Conservation (phyloP, 2,888 invertebrate species). For the Drosophila emarginata region DNA sequence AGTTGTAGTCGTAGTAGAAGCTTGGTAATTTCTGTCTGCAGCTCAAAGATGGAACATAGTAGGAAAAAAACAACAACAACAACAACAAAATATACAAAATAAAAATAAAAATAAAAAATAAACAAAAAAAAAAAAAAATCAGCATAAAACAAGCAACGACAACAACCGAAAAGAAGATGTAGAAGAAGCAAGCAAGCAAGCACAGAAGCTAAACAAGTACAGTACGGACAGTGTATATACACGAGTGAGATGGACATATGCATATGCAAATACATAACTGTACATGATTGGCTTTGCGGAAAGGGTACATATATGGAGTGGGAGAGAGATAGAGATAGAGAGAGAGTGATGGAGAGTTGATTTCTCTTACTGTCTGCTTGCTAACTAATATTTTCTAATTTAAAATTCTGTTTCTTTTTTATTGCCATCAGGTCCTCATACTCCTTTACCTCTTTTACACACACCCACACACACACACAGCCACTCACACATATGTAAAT, state of each 20-base stretch:
- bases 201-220: slow-evolving; percentile 3
- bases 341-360: slow-evolving; percentile 5
- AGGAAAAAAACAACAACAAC: background rate
- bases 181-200: background rate
- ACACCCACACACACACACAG: background rate
- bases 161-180: slow-evolving; percentile 1
- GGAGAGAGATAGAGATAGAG: slow-evolving; percentile 7
- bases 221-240: background rate
- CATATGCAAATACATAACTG: slow-evolving; percentile 52
- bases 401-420: slow-evolving; percentile 78
- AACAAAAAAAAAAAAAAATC: background rate
- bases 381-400: slow-evolving; percentile 77
- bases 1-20: background rate
- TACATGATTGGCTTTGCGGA: slow-evolving; percentile 30
- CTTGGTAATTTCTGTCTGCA: background rate
- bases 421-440: slow-evolving; percentile 44
- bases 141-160: background rate
- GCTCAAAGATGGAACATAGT: background rate
- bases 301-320: slow-evolving; percentile 2
- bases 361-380: slow-evolving; percentile 39
- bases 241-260: slow-evolving; percentile 26
- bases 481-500: slow-evolving; percentile 58
- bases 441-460: background rate
- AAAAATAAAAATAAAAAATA: background rate
- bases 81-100: background rate